Base-by-base conservation (phyloP, 2,797 vertebrate genomes). In the Falco naumanni region DNA sequence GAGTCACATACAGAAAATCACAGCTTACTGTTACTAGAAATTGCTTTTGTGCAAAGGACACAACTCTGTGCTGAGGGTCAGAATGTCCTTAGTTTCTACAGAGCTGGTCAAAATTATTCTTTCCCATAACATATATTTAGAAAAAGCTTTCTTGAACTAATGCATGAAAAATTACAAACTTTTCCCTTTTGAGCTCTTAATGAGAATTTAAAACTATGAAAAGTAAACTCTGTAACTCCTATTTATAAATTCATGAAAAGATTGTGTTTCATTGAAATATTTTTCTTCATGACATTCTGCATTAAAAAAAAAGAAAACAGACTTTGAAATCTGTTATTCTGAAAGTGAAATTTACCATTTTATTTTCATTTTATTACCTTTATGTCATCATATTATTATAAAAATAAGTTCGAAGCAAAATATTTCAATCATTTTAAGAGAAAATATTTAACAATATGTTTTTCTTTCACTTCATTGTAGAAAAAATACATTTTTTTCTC, bases 181-280 rank as follows among this genome's bases (percentile, higher is more conserved):
- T 76, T 61, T 89, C 25, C 31, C 17, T 65, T 84, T 51, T 76
- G 29, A 87, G 63, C 84, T 84, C 82, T 94, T 65, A 82, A 93
- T 89, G 24, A 91, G 84, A 92, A 91, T 95, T 82, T 82, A 51
- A 63, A 95, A 85, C 26, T 48, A 9, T 60, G 53, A 79, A 87
- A 68, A 79, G 5, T 6, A 92, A 92, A 89, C 68, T 84, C 19
- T 72, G 8, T 70, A 80, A 63, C 3, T 77, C 34, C 10, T 93
- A 70, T 74, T 95, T 97, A 93, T 43, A 91, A 93, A 96, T 95
- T 95, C 71, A 93, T 93, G 85, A 96, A 88, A 95, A 94, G 82
- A 60, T 83, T 83, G 31, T 83, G 20, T 94, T 95, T 85, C 48
- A 84, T 57, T 65, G 31, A 87, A 85, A 87, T 92, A 85, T 94